Conservation (phyloP, 2,113 vertebrate genomes). For the Melospiza melodia region DNA sequence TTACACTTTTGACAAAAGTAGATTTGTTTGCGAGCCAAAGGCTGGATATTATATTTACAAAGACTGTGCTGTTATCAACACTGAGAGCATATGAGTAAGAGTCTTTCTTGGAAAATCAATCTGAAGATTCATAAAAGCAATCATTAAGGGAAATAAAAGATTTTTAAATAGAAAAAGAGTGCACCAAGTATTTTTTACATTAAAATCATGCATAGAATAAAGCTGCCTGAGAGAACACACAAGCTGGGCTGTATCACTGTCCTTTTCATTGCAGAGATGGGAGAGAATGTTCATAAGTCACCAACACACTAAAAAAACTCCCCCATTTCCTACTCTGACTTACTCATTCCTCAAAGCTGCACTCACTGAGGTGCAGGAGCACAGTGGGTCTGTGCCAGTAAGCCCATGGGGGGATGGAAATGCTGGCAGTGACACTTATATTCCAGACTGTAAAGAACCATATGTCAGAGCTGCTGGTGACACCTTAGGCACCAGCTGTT, state of each 20-base stretch:
- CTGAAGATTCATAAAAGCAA: neutral
- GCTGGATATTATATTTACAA: neutral
- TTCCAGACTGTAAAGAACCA: neutral
- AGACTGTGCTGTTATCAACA: neutral
- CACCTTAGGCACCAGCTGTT: neutral
- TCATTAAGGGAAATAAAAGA: neutral
- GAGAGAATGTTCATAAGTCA: neutral
- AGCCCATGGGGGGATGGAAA: neutral
- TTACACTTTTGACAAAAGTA: neutral
- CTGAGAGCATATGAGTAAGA: neutral
- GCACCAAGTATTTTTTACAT: neutral
- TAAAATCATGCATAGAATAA: neutral
- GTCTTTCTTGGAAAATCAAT: neutral
- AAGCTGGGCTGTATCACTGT: neutral
- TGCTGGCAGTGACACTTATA: neutral
- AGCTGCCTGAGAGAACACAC: neutral
- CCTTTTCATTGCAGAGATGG: neutral
- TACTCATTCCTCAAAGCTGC: neutral
- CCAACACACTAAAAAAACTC: neutral
- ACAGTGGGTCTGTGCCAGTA: neutral
- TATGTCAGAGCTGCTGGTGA: neutral
- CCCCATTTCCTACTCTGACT: neutral
- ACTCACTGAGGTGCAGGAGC: neutral
- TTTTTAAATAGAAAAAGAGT: neutral
- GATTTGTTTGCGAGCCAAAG: neutral